Percentiles rank a stretch among this genome's conserved stretches.
Evolutionary conservation across 2,888 invertebrate genomes (phyloP).

Genomic region (Cactoblastis cactorum): DNA sequence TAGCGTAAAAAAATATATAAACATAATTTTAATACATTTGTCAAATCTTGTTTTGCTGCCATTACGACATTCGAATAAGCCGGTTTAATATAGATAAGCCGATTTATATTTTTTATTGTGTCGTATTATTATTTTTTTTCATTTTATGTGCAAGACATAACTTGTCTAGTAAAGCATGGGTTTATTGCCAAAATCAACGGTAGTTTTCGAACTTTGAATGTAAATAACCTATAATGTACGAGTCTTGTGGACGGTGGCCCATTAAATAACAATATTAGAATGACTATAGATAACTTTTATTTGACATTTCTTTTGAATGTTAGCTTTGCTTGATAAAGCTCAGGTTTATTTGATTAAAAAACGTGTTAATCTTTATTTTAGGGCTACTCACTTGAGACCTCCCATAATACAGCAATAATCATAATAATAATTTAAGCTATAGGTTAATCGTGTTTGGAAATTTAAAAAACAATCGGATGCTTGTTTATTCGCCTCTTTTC

Average conservation of each 20-base stretch:
- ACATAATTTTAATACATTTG: constrained; percentile 8
- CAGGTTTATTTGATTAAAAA: constrained; percentile 17
- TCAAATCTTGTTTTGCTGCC: constrained; percentile 37
- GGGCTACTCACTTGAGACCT: constrained; percentile 1
- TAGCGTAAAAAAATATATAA: not conserved
- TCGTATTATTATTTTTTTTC: constrained; percentile 62
- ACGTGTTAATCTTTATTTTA: constrained; percentile 12
- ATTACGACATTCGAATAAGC: constrained; percentile 63
- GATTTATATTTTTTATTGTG: constrained; percentile 74
- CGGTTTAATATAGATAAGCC: constrained; percentile 77
- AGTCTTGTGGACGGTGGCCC: constrained; percentile 33
- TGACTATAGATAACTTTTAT: constrained; percentile 19
- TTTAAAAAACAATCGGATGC: too few species aligned
- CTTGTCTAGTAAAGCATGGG: constrained; percentile 45
- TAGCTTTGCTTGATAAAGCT: constrained; percentile 15
- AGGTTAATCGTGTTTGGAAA: not conserved
- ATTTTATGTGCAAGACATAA: constrained; percentile 57
- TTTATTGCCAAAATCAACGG: constrained; percentile 57
- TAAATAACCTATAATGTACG: constrained; percentile 40
- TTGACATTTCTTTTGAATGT: constrained; percentile 16
- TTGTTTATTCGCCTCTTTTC: too few species aligned
- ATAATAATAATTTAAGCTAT: not conserved
- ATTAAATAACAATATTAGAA: constrained; percentile 46
- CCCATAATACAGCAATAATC: constrained; percentile 1
- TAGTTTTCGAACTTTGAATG: constrained; percentile 42